Base-by-base conservation (phyloP, 2,113 vertebrate species). In the Silurus glanis region DNA sequence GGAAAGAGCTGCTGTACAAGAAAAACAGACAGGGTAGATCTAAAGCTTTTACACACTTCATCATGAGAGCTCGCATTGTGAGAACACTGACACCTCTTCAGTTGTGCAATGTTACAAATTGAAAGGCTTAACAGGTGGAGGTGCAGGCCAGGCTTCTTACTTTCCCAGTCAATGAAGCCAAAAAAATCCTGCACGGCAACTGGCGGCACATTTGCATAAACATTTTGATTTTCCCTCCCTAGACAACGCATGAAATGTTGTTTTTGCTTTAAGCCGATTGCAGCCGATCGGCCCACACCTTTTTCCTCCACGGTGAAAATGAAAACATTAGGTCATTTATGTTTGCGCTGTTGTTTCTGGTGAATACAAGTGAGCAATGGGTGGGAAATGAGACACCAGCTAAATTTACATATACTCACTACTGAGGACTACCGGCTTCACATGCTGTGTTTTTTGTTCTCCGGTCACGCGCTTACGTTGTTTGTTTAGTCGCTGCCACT, bases 151-250 rank as follows among this genome's bases (percentile, higher is more conserved):
- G 21, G 75, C 56, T 80, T 71, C 69, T 19, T 19, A 59, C 55
- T n/a, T 21, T 55, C 13, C 61, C 80, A 86, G 86, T 75, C 75
- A 66, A 75, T 67, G 59, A 67, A 82, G 49, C 16, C 17, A 83
- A 62, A 17, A 62, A 80, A 62, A 75, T 47, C 72, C 82, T 83
- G 75, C 19, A 55, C 49, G 64, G 82, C 78, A 84, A 87, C 5
- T 81, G 80, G 64, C 84, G 28, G 82, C 51, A 75, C 80, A 83
- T 88, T 89, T 88, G 82, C 76, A 85, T 76, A 78, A 67, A 62
- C 47, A 69, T 82, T 85, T 88, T 90, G 82, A 90, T 56, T 58
- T 86, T 85, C 76, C 67, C 37, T 62, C 75, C 80, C 88, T 69
- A 85, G 84, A 86, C 66, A 78, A 84, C 81, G 86, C 56, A 56